Base-by-base conservation (phyloP, 2,113 vertebrate genomes). In the Antechinus flavipes region DNA sequence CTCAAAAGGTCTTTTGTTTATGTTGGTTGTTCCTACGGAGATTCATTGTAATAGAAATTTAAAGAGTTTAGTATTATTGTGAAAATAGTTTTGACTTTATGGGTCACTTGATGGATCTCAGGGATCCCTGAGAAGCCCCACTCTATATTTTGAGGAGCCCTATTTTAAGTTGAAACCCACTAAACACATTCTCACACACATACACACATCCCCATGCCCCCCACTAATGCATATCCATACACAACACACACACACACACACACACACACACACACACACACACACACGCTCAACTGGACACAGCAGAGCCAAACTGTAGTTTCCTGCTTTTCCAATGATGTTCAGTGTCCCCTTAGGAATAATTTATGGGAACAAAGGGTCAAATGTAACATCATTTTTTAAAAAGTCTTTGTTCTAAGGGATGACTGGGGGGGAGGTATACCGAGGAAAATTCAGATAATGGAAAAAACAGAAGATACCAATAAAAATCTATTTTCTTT, bases 361-460 rank as follows among this genome's bases (percentile, higher is more conserved):
- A 92, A 94, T 94, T 96, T 93, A 89, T 96, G 91, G 94, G 50
- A 97, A 96, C 1, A 93, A 55, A 6, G 23, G 19, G 30, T 68
- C 61, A 68, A 68, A 68, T 14, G 61, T 68, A 68, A 61, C 30
- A 68, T 35, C 0, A 35, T 68, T 68, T 68, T 68, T 16, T 11
- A 52, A 49, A 61, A 68, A 16, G 14, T 35, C 61, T 68, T 68
- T 68, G 61, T 35, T 35, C 61, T 68, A 68, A 35, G 35, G 56
- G 27, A 30, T 12, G 27, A 68, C 30, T 35, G 27, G 27, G 27
- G 2, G 12, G 56, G 58, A 49, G 12, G 30, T 14, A 35, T 35
- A 68, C 30, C 14, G 30, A 68, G 61, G 61, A 68, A 68, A 35
- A 68, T 68, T 68, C 61, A 35, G 61, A 30, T 68, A 68, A 68